Base-by-base conservation (phyloP, 2,113 vertebrate species). In the Petroica traversi region DNA sequence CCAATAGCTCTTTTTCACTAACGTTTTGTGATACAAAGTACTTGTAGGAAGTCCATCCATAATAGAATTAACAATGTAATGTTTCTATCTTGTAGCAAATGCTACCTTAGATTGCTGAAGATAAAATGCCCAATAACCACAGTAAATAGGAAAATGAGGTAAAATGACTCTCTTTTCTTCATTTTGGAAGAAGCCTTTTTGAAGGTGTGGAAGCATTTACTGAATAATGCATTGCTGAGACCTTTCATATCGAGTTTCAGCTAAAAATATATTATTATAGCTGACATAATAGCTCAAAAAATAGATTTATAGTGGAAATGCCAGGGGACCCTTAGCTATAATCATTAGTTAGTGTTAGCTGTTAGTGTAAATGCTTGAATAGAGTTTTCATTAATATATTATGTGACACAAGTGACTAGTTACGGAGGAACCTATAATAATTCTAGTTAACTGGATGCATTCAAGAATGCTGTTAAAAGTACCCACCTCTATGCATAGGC, bases 21-120 rank as follows among this genome's bases (percentile, higher is more conserved):
- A 31, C 0, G 0, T 48, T 71, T 63, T 84, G 48, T 0, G 0
- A 6, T 67, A 22, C 0, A 0, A 54, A 31, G 26, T 46, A 16
- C 8, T 85, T 83, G 55, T 18, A 74, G 34, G 38, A 85, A 73
- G 58, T 74, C 33, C 17, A 29, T 59, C 24, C 20, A 8, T n/a
- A 66, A 41, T 23, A 66, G 19, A 89, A 64, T 52, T 52, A 69
- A 16, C 28, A 51, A 19, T 57, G 29, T 61, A 25, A 33, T 12
- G 29, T 40, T 82, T 26, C 4, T 83, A 3, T 69, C n/a, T 31
- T 48, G 6, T 48, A 61, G 43, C 7, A 11, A 40, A 43, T 45
- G 23, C 13, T 38, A 4, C 36, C 14, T 85, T 45, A 40, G 40
- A 12, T 52, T 69, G 58, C 51, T 88, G 34, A 15, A 90, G 63